Conservation (phyloP, 2,113 vertebrate species). For the Pachycephala philippinensis region DNA sequence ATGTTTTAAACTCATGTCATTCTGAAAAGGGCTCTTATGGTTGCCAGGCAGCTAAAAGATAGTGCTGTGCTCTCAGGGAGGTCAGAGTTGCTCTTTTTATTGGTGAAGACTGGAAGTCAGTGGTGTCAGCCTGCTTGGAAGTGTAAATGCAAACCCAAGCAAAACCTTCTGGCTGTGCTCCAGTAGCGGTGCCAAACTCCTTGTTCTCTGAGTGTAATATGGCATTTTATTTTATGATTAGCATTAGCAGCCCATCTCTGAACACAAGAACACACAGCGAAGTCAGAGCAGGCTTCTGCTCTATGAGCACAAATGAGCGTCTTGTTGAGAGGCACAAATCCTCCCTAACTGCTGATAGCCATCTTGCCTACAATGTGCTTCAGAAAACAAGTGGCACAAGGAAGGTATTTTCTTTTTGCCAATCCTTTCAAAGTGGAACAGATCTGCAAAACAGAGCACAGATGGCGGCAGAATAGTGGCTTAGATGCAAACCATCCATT, state of each 20-base stretch:
- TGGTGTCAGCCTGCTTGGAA: constrained; percentile 24
- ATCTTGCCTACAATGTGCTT: not conserved
- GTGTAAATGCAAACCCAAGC: not conserved
- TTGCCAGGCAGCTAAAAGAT: constrained; percentile 13
- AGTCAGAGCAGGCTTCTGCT: not conserved
- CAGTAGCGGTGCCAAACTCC: not conserved
- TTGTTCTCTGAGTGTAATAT: not conserved
- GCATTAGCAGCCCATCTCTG: not conserved
- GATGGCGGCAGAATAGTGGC: constrained; percentile 2
- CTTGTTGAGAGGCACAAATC: not conserved
- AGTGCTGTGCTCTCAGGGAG: not conserved
- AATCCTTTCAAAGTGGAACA: not conserved
- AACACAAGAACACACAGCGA: accelerated
- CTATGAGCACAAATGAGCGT: accelerated
- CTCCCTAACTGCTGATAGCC: not conserved
- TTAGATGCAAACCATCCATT: not conserved
- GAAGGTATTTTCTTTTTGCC: constrained; percentile 33
- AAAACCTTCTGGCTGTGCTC: not conserved
- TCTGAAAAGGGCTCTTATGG: not conserved
- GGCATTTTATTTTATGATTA: not conserved
- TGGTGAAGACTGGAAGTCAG: not conserved
- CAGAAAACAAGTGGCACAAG: constrained; percentile 15
- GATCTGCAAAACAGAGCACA: constrained; percentile 3
- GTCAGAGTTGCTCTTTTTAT: constrained; percentile 17
- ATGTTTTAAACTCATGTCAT: not conserved